These are phyloP conservation scores for Agrotis puta DNA, from an alignment of 2,888 invertebrate species.

Conservation along the genomic window DNA sequence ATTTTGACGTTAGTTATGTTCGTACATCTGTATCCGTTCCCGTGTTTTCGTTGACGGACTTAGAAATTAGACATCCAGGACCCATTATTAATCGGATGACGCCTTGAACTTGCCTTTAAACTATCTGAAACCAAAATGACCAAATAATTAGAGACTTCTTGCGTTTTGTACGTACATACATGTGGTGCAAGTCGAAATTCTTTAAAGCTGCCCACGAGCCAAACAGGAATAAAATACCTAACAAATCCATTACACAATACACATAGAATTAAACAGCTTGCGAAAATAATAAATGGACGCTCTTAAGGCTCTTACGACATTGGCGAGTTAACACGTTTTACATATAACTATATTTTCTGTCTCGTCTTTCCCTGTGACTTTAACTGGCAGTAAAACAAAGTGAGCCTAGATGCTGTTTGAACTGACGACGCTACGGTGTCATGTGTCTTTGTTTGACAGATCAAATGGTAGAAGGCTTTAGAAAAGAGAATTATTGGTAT, in stretches of 20 bases:
- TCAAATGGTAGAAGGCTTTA: constrained; percentile 44
- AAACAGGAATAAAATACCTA: constrained; percentile 35
- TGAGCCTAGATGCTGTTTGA: constrained; percentile 58
- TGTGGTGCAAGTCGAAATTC: background rate
- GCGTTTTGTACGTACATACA: background rate
- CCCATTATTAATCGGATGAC: no score
- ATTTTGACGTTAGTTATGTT: no score
- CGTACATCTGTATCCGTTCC: no score
- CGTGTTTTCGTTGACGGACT: no score
- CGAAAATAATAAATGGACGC: constrained; percentile 73
- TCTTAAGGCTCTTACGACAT: constrained; percentile 72
- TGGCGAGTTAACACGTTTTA: constrained; percentile 72
- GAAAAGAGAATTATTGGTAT: constrained; percentile 28
- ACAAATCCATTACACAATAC: constrained; percentile 51
- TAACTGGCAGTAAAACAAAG: constrained; percentile 74
- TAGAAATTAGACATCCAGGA: no score
- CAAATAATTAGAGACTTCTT: background rate
- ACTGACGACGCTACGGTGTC: constrained; percentile 71
- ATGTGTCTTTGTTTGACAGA: constrained; percentile 73
- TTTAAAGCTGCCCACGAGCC: background rate
- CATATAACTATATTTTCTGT: constrained; percentile 71
- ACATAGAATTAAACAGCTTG: constrained; percentile 56
- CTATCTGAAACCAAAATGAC: background rate
- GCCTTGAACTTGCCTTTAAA: no score
- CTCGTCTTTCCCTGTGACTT: constrained; percentile 62